A percentile compares a stretch with the other conserved stretches of the same genome.
Evolutionary conservation across 2,888 invertebrate species (phyloP).

Genomic region (Syrista parreyssii): DNA sequence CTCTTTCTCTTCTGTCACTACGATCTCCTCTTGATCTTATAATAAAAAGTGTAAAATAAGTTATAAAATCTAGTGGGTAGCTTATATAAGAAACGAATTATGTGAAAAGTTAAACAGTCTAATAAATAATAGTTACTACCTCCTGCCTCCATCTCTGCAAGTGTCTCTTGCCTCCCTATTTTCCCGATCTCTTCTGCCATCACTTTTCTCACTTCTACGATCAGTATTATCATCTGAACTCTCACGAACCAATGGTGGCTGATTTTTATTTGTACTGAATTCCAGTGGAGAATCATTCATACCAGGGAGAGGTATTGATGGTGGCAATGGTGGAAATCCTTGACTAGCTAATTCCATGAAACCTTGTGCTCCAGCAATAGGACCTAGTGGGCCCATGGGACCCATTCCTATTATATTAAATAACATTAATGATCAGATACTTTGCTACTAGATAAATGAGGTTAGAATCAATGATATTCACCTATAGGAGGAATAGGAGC

Average conservation of each 20-base stretch:
- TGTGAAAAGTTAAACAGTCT: neutral
- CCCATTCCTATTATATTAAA: conserved; percentile 52
- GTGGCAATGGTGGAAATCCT: conserved; percentile 61
- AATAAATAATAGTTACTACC: conserved; percentile 31
- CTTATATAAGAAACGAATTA: neutral
- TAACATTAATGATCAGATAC: neutral
- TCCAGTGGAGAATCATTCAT: conserved; percentile 74
- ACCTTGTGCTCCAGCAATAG: conserved; percentile 58
- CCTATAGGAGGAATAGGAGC: conserved; percentile 61
- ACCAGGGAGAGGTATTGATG: conserved; percentile 64
- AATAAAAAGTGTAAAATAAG: neutral
- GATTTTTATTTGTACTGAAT: conserved; percentile 73
- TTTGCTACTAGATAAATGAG: neutral
- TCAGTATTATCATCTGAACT: conserved; percentile 52
- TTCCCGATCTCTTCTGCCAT: conserved; percentile 63
- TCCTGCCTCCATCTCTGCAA: conserved; percentile 62
- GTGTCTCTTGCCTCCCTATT: conserved; percentile 59
- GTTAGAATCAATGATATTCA: conserved; percentile 32
- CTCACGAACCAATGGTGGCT: conserved; percentile 69
- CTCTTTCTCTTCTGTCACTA: conserved; percentile 65
- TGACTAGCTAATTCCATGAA: conserved; percentile 63
- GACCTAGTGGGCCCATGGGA: conserved; percentile 58
- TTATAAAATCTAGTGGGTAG: neutral
- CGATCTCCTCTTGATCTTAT: conserved; percentile 58
- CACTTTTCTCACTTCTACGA: conserved; percentile 57